Conservation (phyloP, 2,113 vertebrate species). For the Xiphophorus hellerii region DNA sequence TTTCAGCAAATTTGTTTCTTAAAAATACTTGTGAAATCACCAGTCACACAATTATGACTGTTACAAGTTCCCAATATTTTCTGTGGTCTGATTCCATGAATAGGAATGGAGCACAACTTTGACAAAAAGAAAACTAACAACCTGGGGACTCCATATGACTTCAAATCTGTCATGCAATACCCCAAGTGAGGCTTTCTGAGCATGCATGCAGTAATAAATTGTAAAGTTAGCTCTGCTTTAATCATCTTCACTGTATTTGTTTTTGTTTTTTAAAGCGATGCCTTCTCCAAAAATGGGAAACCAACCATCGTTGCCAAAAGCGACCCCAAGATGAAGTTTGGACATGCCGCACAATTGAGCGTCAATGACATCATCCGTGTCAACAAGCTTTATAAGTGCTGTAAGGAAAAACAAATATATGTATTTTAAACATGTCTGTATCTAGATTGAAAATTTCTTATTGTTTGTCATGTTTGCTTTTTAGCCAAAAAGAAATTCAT, state of each 20-base stretch:
- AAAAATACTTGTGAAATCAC: too few relatives aligned
- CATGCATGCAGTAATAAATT: not conserved
- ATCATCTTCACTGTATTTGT: not conserved
- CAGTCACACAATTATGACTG: too few relatives aligned
- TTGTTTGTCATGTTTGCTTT: not conserved
- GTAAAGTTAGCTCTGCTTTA: too few relatives aligned
- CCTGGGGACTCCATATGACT: slow-evolving; percentile 69
- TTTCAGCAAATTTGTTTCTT: too few relatives aligned
- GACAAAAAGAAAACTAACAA: slow-evolving; percentile 49
- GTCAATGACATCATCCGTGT: not conserved
- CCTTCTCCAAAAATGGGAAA: not conserved
- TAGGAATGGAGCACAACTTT: slow-evolving; percentile 39
- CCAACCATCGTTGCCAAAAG: not conserved
- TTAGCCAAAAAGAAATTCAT: too few relatives aligned
- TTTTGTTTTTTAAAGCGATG: not conserved
- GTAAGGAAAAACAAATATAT: not conserved
- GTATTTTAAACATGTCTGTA: too few relatives aligned
- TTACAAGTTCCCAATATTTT: not conserved
- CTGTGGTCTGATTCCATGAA: not conserved
- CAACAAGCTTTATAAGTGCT: not conserved
- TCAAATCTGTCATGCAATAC: slow-evolving; percentile 75
- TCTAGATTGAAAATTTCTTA: too few relatives aligned
- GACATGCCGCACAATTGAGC: not conserved
- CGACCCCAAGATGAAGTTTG: not conserved
- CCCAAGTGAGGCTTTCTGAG: slow-evolving; percentile 49